Conservation (phyloP, 2,797 vertebrate genomes). For the Alcedo atthis region DNA sequence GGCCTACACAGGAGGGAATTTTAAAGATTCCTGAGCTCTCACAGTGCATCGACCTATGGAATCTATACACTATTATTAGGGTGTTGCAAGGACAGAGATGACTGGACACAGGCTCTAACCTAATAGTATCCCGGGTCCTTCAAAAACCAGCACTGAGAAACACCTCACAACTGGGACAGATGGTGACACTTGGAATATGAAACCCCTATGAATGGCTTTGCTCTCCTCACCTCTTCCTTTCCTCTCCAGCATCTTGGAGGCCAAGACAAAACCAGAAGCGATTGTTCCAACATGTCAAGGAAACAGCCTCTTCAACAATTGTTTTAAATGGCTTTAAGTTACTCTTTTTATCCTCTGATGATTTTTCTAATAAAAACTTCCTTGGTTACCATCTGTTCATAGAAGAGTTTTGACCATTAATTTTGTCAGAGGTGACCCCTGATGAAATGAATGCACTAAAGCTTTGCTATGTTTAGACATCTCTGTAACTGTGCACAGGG, state of each 20-base stretch:
- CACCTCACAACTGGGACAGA: not conserved
- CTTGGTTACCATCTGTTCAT: not conserved
- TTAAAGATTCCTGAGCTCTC: not conserved
- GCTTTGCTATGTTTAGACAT: not conserved
- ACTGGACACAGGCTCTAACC: not conserved
- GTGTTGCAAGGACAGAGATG: not conserved
- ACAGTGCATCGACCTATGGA: not conserved
- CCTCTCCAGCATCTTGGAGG: not conserved
- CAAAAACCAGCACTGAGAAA: not conserved
- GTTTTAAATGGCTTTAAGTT: not conserved
- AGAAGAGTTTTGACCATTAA: not conserved
- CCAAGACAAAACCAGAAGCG: not conserved
- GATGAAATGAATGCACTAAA: not conserved
- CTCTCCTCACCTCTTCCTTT: not conserved
- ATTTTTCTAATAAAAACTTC: constrained; percentile 3
- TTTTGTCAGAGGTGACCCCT: not conserved
- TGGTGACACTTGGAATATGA: not conserved
- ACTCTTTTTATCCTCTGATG: not conserved
- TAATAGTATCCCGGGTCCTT: not conserved
- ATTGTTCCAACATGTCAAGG: not conserved
- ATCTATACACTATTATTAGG: not conserved
- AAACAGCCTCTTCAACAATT: not conserved
- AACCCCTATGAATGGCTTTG: not conserved
- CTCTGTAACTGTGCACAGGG: not conserved
- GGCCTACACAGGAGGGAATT: not conserved